Evolutionary conservation across 2,113 vertebrate genomes (phyloP), one percentile per base, ranked within the genome.

Genomic region (Psittacula cyanocephala): DNA sequence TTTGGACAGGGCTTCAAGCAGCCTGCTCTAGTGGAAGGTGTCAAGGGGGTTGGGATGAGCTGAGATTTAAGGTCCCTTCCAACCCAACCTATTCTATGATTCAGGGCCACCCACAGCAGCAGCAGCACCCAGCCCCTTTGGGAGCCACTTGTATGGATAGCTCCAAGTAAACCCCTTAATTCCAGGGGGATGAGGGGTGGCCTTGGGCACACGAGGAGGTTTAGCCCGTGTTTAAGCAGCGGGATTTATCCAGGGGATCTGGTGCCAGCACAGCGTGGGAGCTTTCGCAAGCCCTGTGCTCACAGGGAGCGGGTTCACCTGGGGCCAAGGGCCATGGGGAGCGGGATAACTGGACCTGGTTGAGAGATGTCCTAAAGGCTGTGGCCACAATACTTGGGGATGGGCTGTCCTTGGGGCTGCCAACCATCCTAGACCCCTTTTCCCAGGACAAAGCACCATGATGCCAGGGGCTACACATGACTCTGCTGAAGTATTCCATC

Each of bases 151-250:
- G 70, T 76, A 63, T 90, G 94, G 65, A 69, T 92, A 20, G 60
- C 10, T 86, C 63, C 3, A 46, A 49, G 71, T 91, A 95, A 95
- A 95, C 52, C 57, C 88, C 77, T 74, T 97, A 92, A 81, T 79
- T 57, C 88, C 60, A 2, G 28, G 46, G 49, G 52, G 39, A 31
- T 17, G 90, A 89, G 88, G 67, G 52, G 64, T 5, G 60, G 84
- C 89, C 88, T 55, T 41, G 75, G 69, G 93, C 19, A 23, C 81
- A 69, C 75, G 62, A 95, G 91, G 93, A 81, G 88, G 64, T 91
- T 95, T 95, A 94, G 65, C 62, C 39, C 3, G 27, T 70, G 44
- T 75, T 20, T 94, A 90, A 96, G 95, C 86, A 94, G 92, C 4
- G 2, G 92, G 96, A 96, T 96, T 96, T 97, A 89, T 49, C 72